Base-by-base conservation (phyloP, 2,888 invertebrate species). In the Tolmerus cingulatus region DNA sequence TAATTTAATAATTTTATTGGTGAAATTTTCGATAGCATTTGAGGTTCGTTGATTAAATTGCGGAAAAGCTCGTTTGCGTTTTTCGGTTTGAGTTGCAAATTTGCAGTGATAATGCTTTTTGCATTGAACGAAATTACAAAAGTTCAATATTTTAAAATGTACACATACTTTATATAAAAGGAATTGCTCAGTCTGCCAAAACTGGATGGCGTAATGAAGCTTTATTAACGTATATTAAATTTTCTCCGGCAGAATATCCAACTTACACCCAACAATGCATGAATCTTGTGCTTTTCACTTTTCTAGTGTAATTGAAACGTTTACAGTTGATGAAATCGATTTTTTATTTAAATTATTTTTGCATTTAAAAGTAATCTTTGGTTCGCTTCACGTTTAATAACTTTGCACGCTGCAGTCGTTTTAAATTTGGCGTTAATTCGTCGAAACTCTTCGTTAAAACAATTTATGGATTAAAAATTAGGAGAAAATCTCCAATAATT, bases 311-410 rank as follows among this genome's bases (percentile, higher is more conserved):
- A 84, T 84, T 84, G 84, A 84, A 84, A 84, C 74, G 51, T 66
- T 84, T 84, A 66, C 55, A 81, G 16, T 79, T 79, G 51, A 40
- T 84, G 57, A 66, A 84, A 23, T 84, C 12, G 37, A 74, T 57
- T 84, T 84, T 66, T 57, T 66, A 4, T 37, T 82, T 51, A 34
- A 82, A 74, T 84, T 66, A 37, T 66, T 84, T 57, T 37, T 37
- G n/a, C 57, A 5, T 84, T 84, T 57, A 84, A 84, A 66, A 84
- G 34, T 66, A 40, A 84, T 84, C 84, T 84, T 84, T 84, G 84
- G 84, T 84, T 66, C 66, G 34, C 66, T n/a, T 34, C 66, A 74
- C 27, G 37, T 81, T 30, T 55, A 46, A 57, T 84, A 66, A 66
- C 34, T 74, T 57, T 19, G 40, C 84, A 66, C 37, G 27, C 23